Conservation (phyloP, 2,797 vertebrate genomes). For the Craterocephalus amniculus region DNA sequence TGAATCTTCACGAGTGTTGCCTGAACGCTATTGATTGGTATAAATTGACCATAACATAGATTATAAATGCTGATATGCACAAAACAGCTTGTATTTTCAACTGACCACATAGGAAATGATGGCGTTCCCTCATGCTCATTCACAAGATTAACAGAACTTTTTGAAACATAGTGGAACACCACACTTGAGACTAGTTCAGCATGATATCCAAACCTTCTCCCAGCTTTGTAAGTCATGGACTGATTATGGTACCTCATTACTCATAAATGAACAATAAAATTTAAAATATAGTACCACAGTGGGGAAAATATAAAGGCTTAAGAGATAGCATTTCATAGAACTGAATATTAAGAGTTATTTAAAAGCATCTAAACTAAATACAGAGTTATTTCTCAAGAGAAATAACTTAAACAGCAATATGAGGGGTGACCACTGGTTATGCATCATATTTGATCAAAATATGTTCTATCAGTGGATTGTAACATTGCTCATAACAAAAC, state of each 20-base stretch:
- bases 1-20: not conserved
- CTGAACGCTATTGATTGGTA: conserved; percentile 11
- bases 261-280: conserved; percentile 62
- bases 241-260: conserved; percentile 55
- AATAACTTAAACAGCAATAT: conserved; percentile 47
- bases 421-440: conserved; percentile 35
- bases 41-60: conserved; percentile 3
- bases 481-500: conserved; percentile 70
- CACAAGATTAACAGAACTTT: conserved; percentile 52
- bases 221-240: conserved; percentile 41
- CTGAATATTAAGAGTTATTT: conserved; percentile 18
- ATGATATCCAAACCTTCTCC: conserved; percentile 26
- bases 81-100: conserved; percentile 19
- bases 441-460: conserved; percentile 70
- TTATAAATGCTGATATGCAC: conserved; percentile 33
- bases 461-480: conserved; percentile 68
- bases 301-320: conserved; percentile 46
- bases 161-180: conserved; percentile 38
- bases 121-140: conserved; percentile 32
- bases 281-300: conserved; percentile 57
- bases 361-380: conserved; percentile 6
- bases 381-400: conserved; percentile 49
- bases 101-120: conserved; percentile 34
- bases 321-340: conserved; percentile 37
- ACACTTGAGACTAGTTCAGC: conserved; percentile 58